Evolutionary conservation across 2,113 vertebrate genomes (phyloP).

Genomic region (Meleagris gallopavo): DNA sequence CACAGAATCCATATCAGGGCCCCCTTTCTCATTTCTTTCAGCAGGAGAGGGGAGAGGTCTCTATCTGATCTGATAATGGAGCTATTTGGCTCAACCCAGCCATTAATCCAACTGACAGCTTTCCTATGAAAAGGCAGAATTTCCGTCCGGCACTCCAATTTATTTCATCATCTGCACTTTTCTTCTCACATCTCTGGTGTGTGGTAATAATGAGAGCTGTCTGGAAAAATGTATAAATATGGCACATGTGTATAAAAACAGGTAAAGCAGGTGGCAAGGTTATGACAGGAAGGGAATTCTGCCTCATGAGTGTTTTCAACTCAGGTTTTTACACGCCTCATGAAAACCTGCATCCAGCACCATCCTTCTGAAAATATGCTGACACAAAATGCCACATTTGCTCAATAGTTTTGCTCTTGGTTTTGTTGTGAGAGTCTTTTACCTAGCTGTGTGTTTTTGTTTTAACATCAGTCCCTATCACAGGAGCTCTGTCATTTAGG

Average conservation of each 20-base stretch:
- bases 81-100: slow-evolving; percentile 28
- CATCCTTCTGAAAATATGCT: background rate
- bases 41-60: slow-evolving; percentile 32
- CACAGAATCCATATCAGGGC: slow-evolving; percentile 50
- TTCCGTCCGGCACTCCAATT: slow-evolving; percentile 33
- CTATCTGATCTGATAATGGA: slow-evolving; percentile 52
- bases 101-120: slow-evolving; percentile 64
- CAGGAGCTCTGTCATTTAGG: background rate
- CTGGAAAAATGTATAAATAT: slow-evolving; percentile 30
- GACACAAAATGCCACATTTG: background rate
- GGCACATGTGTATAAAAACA: background rate
- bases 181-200: background rate
- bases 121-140: slow-evolving; percentile 62
- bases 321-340: background rate
- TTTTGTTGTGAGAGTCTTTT: background rate
- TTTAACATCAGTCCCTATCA: background rate
- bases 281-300: background rate
- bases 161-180: slow-evolving; percentile 53
- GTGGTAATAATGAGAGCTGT: slow-evolving; percentile 23
- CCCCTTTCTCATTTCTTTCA: slow-evolving; percentile 57
- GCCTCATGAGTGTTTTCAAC: background rate
- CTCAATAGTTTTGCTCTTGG: background rate
- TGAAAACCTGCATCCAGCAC: background rate
- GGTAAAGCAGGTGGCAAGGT: background rate
- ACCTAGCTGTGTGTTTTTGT: background rate